phyloP scores from a whole-genome alignment of 2,888 invertebrate genomes.

The Agrilus mali region DNA sequence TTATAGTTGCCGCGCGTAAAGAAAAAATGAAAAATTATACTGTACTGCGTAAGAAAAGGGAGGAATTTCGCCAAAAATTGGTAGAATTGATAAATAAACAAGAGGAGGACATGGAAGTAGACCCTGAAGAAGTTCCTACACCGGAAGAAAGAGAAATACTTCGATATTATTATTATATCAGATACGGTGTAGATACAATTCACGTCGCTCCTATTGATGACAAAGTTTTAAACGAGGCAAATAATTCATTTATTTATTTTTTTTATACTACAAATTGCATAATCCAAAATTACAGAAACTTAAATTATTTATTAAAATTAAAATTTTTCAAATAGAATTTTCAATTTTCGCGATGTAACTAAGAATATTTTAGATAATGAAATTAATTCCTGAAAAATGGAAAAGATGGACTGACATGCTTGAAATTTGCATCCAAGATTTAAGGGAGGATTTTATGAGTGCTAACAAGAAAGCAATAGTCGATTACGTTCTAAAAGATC shows the following conservation, averaged over 20 bases:
- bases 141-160: constrained; percentile 55
- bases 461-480: constrained; percentile 86
- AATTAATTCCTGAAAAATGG: constrained; percentile 48
- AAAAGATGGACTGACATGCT: constrained; percentile 49
- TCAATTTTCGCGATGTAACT: constrained; percentile 1
- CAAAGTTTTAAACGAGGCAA: constrained; percentile 51
- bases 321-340: too few relatives aligned
- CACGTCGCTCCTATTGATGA: constrained; percentile 77
- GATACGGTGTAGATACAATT: constrained; percentile 80
- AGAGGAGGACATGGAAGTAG: constrained; percentile 35
- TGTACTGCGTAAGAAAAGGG: constrained; percentile 58
- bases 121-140: constrained; percentile 40
- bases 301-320: too few relatives aligned
- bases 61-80: constrained; percentile 69
- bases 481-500: constrained; percentile 80
- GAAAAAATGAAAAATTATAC: constrained; percentile 47
- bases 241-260: constrained; percentile 1
- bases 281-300: too few relatives aligned
- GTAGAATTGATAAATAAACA: constrained; percentile 57
- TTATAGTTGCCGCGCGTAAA: constrained; percentile 34
- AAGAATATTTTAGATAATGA: constrained; percentile 41
- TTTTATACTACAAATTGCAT: not conserved
- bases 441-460: constrained; percentile 74
- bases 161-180: constrained; percentile 82
- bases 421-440: constrained; percentile 55